Base-by-base conservation (phyloP, 2,888 invertebrate genomes). In the Ommatoiulus sabulosus region DNA sequence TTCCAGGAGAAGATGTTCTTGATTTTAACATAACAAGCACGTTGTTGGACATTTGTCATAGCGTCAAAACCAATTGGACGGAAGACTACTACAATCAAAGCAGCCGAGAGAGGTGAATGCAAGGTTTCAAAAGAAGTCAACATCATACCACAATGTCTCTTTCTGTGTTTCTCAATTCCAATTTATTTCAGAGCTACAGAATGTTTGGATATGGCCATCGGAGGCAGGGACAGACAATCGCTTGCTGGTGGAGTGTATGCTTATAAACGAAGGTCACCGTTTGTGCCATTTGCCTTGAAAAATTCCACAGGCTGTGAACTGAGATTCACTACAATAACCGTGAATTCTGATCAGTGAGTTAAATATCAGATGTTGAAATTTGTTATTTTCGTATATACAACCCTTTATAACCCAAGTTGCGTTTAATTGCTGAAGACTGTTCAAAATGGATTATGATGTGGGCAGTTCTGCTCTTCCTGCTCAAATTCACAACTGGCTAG, bases 221-320 rank as follows among this genome's bases (percentile, higher is more conserved):
- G 52, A 12, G 17, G 52, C 52, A 52, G 17, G 15, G 52, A 52
- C 52, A 52, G 52, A 52, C 17, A 5, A 12, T 12, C 52, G 52
- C 52, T 52, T 84, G n/a, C 12, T 17, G 84, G 35, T 12, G 84
- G 44, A 4, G 84, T 84, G 12, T 84, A 24, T 8, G 43, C 35
- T n/a, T 84, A 43, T 84, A 84, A 84, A 43, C 24, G 84, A 10
- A 84, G 98, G 88, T 95, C 96, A 44, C 98, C 99, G 5, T 99
- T 99, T 93, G 96, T 99, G 90, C 99, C 99, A 0, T 99, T 97
- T 93, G 96, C 97, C 12, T 93, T 99, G 89, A 95, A 96, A 91
- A 99, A 99, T 93, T 96, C 97, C 90, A 97, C 98, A 0, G 99
- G 99, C 0, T 96, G 96, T 88, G 94, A 94, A 20, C 93, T 99